Evolutionary conservation across 1,140 invertebrate genomes (phyloP).

Genomic region (Hyles euphorbiae): DNA sequence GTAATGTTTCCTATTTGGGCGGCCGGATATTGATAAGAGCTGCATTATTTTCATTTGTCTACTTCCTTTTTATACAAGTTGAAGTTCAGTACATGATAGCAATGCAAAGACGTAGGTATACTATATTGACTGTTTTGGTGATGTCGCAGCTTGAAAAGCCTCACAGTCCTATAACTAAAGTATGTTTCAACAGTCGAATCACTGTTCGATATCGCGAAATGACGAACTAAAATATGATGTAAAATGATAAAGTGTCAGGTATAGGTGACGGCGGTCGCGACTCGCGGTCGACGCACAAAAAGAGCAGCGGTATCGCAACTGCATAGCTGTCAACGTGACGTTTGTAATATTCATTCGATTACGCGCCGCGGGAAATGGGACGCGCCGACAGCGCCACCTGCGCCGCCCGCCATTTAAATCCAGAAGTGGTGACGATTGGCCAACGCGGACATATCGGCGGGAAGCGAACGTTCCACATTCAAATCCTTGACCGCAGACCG

Average conservation of each 20-base stretch:
- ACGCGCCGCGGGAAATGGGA: constrained; percentile 50
- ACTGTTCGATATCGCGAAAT: too few relatives aligned
- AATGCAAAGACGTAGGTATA: too few relatives aligned
- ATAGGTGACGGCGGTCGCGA: constrained; percentile 10
- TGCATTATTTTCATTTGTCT: too few relatives aligned
- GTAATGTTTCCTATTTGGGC: too few relatives aligned
- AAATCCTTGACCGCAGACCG: constrained; percentile 36
- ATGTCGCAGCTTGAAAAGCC: too few relatives aligned
- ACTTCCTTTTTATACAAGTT: too few relatives aligned
- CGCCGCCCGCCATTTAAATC: constrained; percentile 21
- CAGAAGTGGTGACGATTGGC: constrained; percentile 22
- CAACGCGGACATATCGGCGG: constrained; percentile 8
- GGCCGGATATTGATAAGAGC: too few relatives aligned
- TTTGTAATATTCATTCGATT: constrained; percentile 72
- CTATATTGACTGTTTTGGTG: too few relatives aligned
- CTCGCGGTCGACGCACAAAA: constrained; percentile 26
- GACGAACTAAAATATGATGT: too few relatives aligned
- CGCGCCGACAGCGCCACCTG: constrained; percentile 60
- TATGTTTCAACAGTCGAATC: too few relatives aligned
- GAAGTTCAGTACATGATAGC: too few relatives aligned
- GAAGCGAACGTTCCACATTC: constrained; percentile 41
- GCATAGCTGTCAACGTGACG: constrained; percentile 51
- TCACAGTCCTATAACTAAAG: too few relatives aligned
- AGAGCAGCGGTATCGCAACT: constrained; percentile 48
- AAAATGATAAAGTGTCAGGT: constrained; percentile 1